Conservation (phyloP, 2,888 invertebrate genomes). For the Flabesymbios commensalis region DNA sequence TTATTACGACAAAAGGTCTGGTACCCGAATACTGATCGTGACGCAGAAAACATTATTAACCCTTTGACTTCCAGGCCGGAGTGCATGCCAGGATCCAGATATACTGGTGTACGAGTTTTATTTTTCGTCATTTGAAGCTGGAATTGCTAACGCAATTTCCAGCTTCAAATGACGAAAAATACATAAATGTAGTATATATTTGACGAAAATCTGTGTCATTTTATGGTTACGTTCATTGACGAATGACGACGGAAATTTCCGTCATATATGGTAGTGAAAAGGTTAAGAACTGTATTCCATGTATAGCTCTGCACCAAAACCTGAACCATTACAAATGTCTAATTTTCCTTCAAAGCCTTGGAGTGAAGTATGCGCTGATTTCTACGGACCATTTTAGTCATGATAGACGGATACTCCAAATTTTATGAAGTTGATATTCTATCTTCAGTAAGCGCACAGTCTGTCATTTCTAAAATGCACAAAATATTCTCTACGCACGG, state of each 20-base stretch:
- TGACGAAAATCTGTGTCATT: no score
- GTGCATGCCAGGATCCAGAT: not conserved
- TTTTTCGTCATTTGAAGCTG: no score
- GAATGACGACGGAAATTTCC: no score
- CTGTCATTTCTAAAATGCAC: conserved; percentile 1
- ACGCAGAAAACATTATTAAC: conserved; percentile 7
- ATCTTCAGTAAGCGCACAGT: not conserved
- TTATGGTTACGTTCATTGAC: no score
- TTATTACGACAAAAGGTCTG: conserved; percentile 11
- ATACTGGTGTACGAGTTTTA: no score
- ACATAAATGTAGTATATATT: no score
- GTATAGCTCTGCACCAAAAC: no score
- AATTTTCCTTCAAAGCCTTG: conserved; percentile 7
- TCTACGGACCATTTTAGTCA: conserved; percentile 14
- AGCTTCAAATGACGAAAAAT: no score
- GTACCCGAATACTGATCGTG: conserved; percentile 16
- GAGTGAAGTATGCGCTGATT: conserved; percentile 11
- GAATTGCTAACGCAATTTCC: no score
- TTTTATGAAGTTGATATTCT: conserved; percentile 10
- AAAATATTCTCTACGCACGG: conserved; percentile 5
- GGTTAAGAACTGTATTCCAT: no score
- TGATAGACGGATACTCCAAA: conserved; percentile 11
- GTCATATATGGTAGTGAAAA: no score
- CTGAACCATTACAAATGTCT: conserved; percentile 10
- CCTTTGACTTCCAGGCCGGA: conserved; percentile 4